Percentiles rank a stretch among this genome's conserved stretches.
phyloP scores from a whole-genome alignment of 1,140 invertebrate genomes.

The Nephila pilipes region DNA sequence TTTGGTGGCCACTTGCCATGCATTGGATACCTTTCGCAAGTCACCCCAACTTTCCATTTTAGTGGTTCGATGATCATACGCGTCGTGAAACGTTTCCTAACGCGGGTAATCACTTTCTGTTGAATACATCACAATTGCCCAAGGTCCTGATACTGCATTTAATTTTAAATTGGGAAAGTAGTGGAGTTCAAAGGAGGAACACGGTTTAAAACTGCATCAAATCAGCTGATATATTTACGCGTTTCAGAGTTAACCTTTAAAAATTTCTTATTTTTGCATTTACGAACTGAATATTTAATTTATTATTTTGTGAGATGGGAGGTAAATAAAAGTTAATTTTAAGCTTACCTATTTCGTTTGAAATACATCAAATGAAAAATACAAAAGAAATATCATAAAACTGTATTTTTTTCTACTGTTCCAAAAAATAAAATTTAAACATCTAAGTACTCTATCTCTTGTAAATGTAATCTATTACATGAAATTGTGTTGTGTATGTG shows the following conservation, averaged over 20 bases:
- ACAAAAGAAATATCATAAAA: no score
- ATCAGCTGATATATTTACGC: neutral
- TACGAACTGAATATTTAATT: neutral
- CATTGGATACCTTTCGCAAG: neutral
- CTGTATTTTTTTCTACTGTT: no score
- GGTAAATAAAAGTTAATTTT: neutral
- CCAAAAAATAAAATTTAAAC: no score
- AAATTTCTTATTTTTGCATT: neutral
- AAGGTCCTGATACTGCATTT: conserved; percentile 15
- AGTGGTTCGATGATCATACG: conserved; percentile 5
- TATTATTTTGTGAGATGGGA: neutral
- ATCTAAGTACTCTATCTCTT: no score
- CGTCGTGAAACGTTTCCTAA: conserved; percentile 1
- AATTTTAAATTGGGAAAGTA: neutral
- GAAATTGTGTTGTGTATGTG: no score
- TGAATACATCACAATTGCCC: conserved; percentile 23
- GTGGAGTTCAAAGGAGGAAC: neutral
- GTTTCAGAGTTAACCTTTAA: neutral
- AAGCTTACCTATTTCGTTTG: neutral
- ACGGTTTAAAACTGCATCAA: neutral
- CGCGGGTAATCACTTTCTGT: conserved; percentile 3
- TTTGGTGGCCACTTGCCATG: conserved; percentile 32
- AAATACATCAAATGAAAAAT: no score
- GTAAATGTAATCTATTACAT: no score
- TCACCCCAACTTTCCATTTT: neutral